Base-by-base conservation (phyloP, 2,113 vertebrate species). In the Leucosticte australis region DNA sequence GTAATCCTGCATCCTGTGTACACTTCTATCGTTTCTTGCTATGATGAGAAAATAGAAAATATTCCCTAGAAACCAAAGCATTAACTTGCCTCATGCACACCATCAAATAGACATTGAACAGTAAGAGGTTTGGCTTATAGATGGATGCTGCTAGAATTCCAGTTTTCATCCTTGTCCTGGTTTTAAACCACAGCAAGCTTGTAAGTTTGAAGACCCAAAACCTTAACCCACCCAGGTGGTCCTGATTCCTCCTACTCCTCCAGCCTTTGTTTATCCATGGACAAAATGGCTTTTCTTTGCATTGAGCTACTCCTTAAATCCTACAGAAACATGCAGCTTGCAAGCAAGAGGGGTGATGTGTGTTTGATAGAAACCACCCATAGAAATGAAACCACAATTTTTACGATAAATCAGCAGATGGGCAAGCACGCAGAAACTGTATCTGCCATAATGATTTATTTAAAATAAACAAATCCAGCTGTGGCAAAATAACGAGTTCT, bases 391-490 rank as follows among this genome's bases (percentile, higher is more conserved):
- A 84, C 94, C 77, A 44, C 94, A 95, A 75, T 69, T 92, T 92
- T 94, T 47, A 42, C 2, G 27, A 56, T 94, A 86, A 52, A 83
- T 93, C 27, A 23, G 81, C 80, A 91, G 96, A 92, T 37, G 68
- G 21, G 70, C 73, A 84, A 91, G 86, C 59, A 87, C 0, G 2
- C 67, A 95, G 86, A 96, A 80, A 87, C 83, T 94, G 11, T 75
- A 96, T 95, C 70, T 90, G 83, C 83, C 94, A 90, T 82, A 80
- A 88, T 73, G 83, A 96, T 95, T 91, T 96, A 75, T 95, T 96
- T 95, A 90, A 97, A 96, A 97, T 92, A 96, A 97, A 92, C 80
- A 87, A 95, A 87, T 92, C 95, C 94, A 95, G 95, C 95, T 97
- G 96, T 49, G 83, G 92, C 55, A 63, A 93, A 96, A 92, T 92